phyloP scores from a whole-genome alignment of 1,140 invertebrate species.

The Cyclina sinensis region DNA sequence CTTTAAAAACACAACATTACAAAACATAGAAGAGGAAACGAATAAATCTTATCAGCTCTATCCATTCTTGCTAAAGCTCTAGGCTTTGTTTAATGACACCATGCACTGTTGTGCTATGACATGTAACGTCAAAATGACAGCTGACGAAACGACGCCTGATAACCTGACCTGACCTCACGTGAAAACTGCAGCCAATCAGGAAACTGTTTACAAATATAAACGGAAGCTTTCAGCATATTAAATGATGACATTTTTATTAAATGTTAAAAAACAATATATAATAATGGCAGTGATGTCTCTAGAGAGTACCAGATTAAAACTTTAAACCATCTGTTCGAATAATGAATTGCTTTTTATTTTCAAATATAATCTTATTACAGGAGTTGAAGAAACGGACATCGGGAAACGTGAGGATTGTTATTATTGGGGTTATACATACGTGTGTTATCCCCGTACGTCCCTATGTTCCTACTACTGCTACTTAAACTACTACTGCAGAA shows the following conservation, averaged over 20 bases:
- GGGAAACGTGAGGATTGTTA: neutral
- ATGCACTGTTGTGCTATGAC: slow-evolving; percentile 41
- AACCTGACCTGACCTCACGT: slow-evolving; percentile 48
- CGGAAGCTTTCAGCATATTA: neutral
- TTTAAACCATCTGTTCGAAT: neutral
- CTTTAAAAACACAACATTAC: no score
- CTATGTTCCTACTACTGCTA: neutral
- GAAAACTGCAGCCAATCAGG: slow-evolving; percentile 35
- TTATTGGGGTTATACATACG: neutral
- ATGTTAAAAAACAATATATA: neutral
- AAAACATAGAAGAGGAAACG: no score
- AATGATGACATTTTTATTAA: neutral
- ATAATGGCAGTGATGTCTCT: neutral
- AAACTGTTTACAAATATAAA: neutral
- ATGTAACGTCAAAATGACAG: slow-evolving; percentile 60
- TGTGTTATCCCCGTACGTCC: neutral
- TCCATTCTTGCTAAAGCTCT: slow-evolving; percentile 10
- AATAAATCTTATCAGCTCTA: slow-evolving; percentile 46
- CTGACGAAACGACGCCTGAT: slow-evolving; percentile 39
- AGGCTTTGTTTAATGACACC: slow-evolving; percentile 43
- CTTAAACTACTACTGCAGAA: neutral
- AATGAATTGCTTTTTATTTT: no score
- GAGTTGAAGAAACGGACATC: neutral
- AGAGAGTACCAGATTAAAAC: neutral
- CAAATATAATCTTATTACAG: neutral